Conservation (phyloP, 2,888 invertebrate species). For the Ectemnius lituratus region DNA sequence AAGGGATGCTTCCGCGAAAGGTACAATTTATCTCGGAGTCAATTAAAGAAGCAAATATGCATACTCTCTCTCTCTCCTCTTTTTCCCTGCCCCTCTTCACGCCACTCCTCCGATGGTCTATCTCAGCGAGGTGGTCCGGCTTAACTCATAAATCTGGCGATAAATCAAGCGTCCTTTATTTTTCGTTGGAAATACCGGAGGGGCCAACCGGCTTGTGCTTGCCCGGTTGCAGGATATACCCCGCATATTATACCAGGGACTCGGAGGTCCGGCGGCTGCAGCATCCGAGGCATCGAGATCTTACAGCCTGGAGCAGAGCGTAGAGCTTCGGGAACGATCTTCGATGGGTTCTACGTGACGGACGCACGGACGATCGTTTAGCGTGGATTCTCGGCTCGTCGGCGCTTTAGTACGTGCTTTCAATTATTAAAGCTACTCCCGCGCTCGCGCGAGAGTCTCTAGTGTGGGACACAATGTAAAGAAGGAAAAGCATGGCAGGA, state of each 20-base stretch:
- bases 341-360: slow-evolving; percentile 13
- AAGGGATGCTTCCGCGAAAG: neutral
- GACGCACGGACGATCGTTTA: slow-evolving; percentile 11
- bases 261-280: neutral
- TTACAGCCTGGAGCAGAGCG: neutral
- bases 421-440: slow-evolving; percentile 13
- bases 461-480: no score
- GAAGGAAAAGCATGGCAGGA: no score
- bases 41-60: slow-evolving; percentile 10
- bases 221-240: neutral
- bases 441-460: no score
- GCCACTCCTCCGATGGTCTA: neutral
- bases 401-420: slow-evolving; percentile 11
- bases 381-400: slow-evolving; percentile 4
- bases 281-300: no score
- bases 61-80: neutral
- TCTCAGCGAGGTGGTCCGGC: slow-evolving; percentile 1
- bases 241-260: slow-evolving; percentile 10
- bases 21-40: slow-evolving; percentile 7
- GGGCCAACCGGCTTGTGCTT: neutral
- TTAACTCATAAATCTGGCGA: slow-evolving; percentile 9
- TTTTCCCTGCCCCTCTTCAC: neutral
- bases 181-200: neutral
- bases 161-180: slow-evolving; percentile 4
- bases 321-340: neutral